Conservation (phyloP, 2,797 vertebrate species). For the Ficedula albicollis region DNA sequence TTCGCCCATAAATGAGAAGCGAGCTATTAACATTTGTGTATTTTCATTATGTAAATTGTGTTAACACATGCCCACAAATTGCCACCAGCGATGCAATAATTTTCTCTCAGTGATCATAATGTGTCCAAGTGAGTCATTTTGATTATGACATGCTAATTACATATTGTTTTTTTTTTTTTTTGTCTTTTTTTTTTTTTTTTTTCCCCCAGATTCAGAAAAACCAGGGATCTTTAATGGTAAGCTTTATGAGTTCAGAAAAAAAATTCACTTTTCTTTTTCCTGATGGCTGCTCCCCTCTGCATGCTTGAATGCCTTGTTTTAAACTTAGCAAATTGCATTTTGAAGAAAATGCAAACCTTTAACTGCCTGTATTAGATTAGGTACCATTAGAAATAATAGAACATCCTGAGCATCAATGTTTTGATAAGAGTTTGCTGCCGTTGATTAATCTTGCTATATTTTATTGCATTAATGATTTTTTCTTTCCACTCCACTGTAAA, state of each 20-base stretch:
- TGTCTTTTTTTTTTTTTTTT: too few relatives aligned
- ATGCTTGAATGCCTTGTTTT: constrained; percentile 98
- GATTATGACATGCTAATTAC: constrained; percentile 99
- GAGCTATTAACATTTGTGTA: constrained; percentile 98
- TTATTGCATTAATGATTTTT: constrained; percentile 99
- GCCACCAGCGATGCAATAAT: constrained; percentile 98
- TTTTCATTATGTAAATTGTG: constrained; percentile 99
- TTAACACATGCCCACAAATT: constrained; percentile 98
- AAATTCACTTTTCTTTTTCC: constrained; percentile 93
- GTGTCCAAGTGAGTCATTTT: constrained; percentile 99
- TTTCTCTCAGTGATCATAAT: constrained; percentile 99
- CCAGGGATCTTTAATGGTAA: constrained; percentile 98
- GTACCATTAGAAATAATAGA: constrained; percentile 99
- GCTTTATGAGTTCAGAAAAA: constrained; percentile 94
- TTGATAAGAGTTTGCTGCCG: constrained; percentile 99
- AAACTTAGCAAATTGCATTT: constrained; percentile 99
- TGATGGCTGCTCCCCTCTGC: constrained; percentile 91
- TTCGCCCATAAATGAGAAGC: constrained; percentile 90
- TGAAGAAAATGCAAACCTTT: constrained; percentile 99
- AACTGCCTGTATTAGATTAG: constrained; percentile 99
- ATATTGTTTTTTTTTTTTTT: constrained; percentile 86
- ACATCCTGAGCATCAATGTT: constrained; percentile 95
- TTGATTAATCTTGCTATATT: constrained; percentile 99
- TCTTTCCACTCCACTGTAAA: constrained; percentile 94
- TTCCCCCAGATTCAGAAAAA: constrained; percentile 88